Evolutionary conservation across 2,113 vertebrate genomes (phyloP), one percentile per base, ranked within the genome.

Genomic region (Anser cygnoides): DNA sequence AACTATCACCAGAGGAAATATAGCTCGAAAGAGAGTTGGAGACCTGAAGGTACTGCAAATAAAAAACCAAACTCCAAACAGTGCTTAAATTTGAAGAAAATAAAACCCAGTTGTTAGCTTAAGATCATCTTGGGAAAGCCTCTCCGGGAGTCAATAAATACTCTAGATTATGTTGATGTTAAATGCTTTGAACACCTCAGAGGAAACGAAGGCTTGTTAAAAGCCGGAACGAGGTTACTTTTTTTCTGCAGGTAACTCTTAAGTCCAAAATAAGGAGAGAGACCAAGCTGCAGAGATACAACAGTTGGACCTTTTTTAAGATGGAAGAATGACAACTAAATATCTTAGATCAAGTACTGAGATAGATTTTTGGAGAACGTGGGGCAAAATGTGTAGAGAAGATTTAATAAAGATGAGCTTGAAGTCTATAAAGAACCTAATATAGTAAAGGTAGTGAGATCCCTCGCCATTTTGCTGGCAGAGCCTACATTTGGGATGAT

Each of bases 341-440:
- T 66, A 85, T 41, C 54, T 73, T 62, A 31, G 72, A 41, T 29
- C 76, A 92, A 93, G 41, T 26, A 28, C 59, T 77, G 63, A 58
- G 72, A 62, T 37, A 66, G 20, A 33, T 66, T 92, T 89, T 94
- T 70, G 44, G 94, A 94, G 62, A 70, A 66, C 9, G 23, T 13
- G 50, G 71, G 50, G 74, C 63, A 93, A 91, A 92, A 95, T 44
- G n/a, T 85, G 84, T 88, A 71, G 78, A 73, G 82, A 92, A 85
- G 74, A 83, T 65, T 92, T 85, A 80, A 76, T 82, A 87, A 95
- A 74, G 78, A 95, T 93, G 93, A 95, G 44, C 62, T 87, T 46
- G 67, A 85, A 90, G 90, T 59, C 90, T 80, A 43, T 88, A 91
- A 95, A 94, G 75, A 83, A 33, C 67, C 84, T 65, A 37, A 77